Evolutionary conservation across 1,140 invertebrate genomes (phyloP), one percentile per base, ranked within the genome.

Genomic region (Scaptomyza graminum): DNA sequence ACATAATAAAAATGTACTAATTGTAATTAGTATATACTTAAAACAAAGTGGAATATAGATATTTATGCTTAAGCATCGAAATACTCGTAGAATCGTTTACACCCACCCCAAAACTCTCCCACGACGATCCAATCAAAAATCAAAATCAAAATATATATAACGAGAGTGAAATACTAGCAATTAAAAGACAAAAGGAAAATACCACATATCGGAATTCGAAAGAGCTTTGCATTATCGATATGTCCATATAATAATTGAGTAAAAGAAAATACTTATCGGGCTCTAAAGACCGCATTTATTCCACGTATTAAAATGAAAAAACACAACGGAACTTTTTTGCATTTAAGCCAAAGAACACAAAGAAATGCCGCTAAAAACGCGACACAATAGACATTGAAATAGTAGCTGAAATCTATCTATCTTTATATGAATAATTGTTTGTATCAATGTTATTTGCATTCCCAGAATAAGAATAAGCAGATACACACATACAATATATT

Each of bases 221-320:
- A 54, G 69, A 72, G 69, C 69, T 72, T 72, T 72, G 67, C 67
- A 52, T 64, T 44, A 57, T 50, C 67, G 67, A 64, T 70, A 52
- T 71, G 62, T 71, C 68, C 52, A 71, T 11, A 70, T 25, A 16
- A 57, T 31, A 57, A 34, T 22, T 11, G 25, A 43, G 11, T 11
- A 12, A 37, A 37, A 8, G 34, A 37, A 37, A 37, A 37, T 11
- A 37, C 34, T n/a, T n/a, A 41, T n/a, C 37, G 37, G 37, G 12
- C 37, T 41, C 11, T 55, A 5, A 22, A 47, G 12, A 47, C 12
- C 46, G 46, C 52, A 68, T 68, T 62, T 62, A 62, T 13, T n/a
- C 28, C 18, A 56, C 11, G 12, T n/a, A 22, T 11, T 25, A 39
- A 31, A 41, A 28, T 39, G 28, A 31, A 50, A 41, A 31, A 50